These are phyloP conservation scores for Saccopteryx leptura DNA, from an alignment of 2,113 vertebrate genomes.

Conservation along the genomic window DNA sequence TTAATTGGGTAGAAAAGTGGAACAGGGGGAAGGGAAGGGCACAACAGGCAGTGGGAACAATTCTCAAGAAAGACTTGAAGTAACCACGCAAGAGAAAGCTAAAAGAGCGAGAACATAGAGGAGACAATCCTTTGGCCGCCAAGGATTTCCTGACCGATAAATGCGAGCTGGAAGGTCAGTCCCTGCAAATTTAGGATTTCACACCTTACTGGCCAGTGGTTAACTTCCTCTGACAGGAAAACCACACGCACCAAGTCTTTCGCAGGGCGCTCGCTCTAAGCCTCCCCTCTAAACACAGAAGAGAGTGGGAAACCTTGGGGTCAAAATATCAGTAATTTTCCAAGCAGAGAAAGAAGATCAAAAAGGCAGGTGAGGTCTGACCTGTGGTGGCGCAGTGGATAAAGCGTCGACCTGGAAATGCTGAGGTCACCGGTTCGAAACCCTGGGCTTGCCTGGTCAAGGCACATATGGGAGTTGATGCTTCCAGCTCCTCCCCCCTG, in stretches of 20 bases:
- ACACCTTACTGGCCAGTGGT: background rate
- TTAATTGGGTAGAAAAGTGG: background rate
- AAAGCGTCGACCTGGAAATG: too few relatives aligned
- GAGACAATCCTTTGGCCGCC: background rate
- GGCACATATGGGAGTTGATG: too few relatives aligned
- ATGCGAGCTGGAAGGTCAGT: background rate
- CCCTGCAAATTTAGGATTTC: background rate
- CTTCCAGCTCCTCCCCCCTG: too few relatives aligned
- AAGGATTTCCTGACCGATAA: constrained; percentile 2
- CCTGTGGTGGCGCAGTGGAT: too few relatives aligned
- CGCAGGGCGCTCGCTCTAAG: background rate
- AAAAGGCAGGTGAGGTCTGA: constrained; percentile 26
- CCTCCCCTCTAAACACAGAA: background rate
- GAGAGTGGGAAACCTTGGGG: background rate
- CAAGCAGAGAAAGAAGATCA: background rate
- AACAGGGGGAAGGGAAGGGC: background rate
- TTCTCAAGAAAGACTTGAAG: background rate
- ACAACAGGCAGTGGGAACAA: background rate
- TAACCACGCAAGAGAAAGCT: background rate
- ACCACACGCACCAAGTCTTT: constrained; percentile 30
- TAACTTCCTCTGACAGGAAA: constrained; percentile 40
- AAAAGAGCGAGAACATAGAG: background rate
- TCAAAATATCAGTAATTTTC: background rate
- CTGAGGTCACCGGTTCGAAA: too few relatives aligned
- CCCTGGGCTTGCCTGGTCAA: too few relatives aligned